Base-by-base conservation (phyloP, 2,888 invertebrate genomes). In the Chydorus sphaericus region DNA sequence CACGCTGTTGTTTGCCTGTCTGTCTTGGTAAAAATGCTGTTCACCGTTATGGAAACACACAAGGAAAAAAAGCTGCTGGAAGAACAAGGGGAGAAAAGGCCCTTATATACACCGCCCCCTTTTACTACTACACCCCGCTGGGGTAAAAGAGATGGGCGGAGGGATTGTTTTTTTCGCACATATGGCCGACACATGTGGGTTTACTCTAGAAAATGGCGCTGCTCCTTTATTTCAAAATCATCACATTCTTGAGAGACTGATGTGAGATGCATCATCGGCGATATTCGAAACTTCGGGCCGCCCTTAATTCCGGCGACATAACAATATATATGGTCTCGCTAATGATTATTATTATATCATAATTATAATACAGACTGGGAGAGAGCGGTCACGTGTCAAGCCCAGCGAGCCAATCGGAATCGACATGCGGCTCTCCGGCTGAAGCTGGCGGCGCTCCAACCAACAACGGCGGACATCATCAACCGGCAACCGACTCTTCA, bases 331-430 rank as follows among this genome's bases (percentile, higher is more conserved):
- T n/a, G n/a, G n/a, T n/a, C n/a, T n/a, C n/a, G n/a, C n/a, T n/a
- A n/a, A n/a, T n/a, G n/a, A n/a, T n/a, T n/a, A n/a, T n/a, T n/a
- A n/a, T n/a, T n/a, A n/a, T n/a, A n/a, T n/a, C n/a, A n/a, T n/a
- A n/a, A n/a, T n/a, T n/a, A n/a, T n/a, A 7, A 53, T 23, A 30
- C 48, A 37, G 38, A 18, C 51, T 33, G 39, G 54, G 26, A 54
- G 49, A 31, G 38, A 29, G 36, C 36, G 57, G 57, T 30, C 49
- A 58, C 39, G 29, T 54, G 31, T 62, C 63, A 36, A 73, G 79
- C 63, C 79, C 79, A 8, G 77, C 77, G 68, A 77, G 77, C 67
- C 77, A 77, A 63, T 79, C 78, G 20, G 73, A 72, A 11, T 72
- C 72, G 14, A 78, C 78, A 10, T 79, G 79, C 60, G 76, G 77